These are phyloP conservation scores for Ifrita kowaldi DNA, from an alignment of 2,113 vertebrate species.

Conservation along the genomic window DNA sequence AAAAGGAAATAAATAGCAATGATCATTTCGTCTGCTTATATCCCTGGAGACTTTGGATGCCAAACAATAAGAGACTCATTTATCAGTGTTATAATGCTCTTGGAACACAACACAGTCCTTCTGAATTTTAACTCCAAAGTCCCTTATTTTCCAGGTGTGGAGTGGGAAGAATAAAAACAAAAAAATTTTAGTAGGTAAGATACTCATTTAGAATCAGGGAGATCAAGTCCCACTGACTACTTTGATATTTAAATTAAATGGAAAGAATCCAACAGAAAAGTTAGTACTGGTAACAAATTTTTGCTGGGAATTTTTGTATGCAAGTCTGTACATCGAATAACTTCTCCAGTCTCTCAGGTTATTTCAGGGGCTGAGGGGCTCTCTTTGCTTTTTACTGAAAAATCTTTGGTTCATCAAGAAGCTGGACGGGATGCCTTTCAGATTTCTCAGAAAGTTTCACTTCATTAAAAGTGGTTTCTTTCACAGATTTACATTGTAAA, in stretches of 20 bases:
- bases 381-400: neutral
- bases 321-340: neutral
- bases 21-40: neutral
- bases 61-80: neutral
- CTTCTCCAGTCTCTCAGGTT: neutral
- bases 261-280: neutral
- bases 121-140: neutral
- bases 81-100: neutral
- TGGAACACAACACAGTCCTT: neutral
- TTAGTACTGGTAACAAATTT: neutral
- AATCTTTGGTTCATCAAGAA: neutral
- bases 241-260: neutral
- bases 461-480: neutral
- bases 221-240: neutral
- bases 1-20: neutral
- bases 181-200: neutral
- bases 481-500: neutral
- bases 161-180: neutral
- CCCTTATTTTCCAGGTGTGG: neutral
- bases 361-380: neutral
- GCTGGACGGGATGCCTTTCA: neutral
- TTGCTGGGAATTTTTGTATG: neutral
- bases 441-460: neutral
- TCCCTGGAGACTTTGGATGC: neutral
- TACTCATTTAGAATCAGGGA: neutral